Evolutionary conservation across 2,113 vertebrate species (phyloP), one percentile per base, ranked within the genome.

Genomic region (Pteruthius melanotis): DNA sequence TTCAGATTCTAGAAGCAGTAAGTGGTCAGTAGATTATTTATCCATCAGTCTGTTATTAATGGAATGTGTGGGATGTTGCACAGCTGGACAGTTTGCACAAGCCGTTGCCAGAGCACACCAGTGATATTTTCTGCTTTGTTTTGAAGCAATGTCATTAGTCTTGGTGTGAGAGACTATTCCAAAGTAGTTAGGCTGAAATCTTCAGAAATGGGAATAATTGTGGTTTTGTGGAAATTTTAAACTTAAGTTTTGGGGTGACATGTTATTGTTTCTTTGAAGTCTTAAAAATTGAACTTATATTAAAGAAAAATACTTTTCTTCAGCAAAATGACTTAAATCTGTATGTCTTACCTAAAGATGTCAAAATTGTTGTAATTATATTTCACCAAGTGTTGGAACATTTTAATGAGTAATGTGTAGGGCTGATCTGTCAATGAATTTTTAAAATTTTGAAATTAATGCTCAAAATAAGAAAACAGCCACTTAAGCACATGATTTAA

Each of bases 381-480:
- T 95, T 97, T 97, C 69, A 93, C 95, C 86, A 96, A 95, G 93
- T 96, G 69, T 96, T 96, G 84, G 57, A 95, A 87, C 75, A 50
- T 97, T 97, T 98, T 97, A 97, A 96, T 97, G 87, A 64, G 69
- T 90, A 77, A 82, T 87, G 35, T 95, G 87, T 96, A 93, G 78
- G 76, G 54, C 86, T 96, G 94, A 94, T 94, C 78, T 97, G 95
- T 96, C 94, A 97, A 96, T 63, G 61, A 88, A 86, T 89, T 96
- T 96, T 94, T 64, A 72, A 90, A 94, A 37, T 87, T 96, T 95
- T 84, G 72, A 97, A 95, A 97, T 91, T 69, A 95, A 93, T 96
- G 83, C 87, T 97, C 88, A 94, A 97, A 98, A 96, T 97, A 97
- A 97, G 94, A 94, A 97, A 98, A 91, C 66, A 64, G 56, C 35